Base-by-base conservation (phyloP, 2,113 vertebrate genomes). In the Gasterosteus aculeatus region DNA sequence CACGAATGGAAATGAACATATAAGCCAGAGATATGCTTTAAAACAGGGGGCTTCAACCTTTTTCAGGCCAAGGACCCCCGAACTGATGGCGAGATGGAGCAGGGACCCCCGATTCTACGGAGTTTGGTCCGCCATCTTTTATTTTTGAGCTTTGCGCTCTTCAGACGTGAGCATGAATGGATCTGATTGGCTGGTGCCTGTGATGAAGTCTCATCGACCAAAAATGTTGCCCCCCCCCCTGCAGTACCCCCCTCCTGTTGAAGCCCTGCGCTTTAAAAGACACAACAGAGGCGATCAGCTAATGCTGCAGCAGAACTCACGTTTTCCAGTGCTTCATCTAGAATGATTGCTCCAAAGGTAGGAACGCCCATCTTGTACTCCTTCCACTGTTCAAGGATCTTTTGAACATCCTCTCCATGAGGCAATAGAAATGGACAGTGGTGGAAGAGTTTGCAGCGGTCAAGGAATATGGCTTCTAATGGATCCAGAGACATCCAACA, bases 291-390 rank as follows among this genome's bases (percentile, higher is more conserved):
- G 5, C 3, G 7, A 7, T 31, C 9, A 31, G 5, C 10, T 68
- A 53, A n/a, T 5, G 35, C 56, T 19, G 3, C 9, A 11, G 16
- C 29, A 44, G 8, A 53, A 93, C 97, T 95, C 91, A 97, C 97
- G 88, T 96, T 96, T 93, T 99, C 97, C 84, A 97, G 94, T 10
- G 95, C 94, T 88, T 99, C 97, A 91, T 99, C 97, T 0, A 99
- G 94, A 92, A 99, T 99, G 92, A 99, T 99, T 47, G 97, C 98
- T 88, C 98, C 98, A 75, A 98, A 99, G 1, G 98, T 99, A 22
- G 98, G 98, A 18, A 99, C 98, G 75, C 98, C 98, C 97, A 99
- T 98, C 94, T 99, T 99, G 82, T 99, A 99, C 87, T 99, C 98
- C 91, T 99, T 99, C 98, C 97, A 99, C 72, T 98, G 95, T 22